phyloP scores from a whole-genome alignment of 2,888 invertebrate genomes.

The Drosophila kuntzei region DNA sequence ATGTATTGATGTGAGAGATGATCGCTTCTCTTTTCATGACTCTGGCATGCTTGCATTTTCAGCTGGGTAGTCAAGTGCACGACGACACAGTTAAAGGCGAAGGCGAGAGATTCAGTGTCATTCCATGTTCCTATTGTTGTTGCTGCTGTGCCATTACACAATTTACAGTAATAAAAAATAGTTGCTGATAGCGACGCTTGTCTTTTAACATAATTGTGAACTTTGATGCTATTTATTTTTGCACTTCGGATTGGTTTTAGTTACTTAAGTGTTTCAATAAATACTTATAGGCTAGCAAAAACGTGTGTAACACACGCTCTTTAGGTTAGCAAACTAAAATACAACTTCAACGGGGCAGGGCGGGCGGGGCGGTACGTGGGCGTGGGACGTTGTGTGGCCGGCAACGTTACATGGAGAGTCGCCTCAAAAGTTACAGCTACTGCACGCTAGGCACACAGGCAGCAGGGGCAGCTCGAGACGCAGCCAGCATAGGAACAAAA shows the following conservation, averaged over 20 bases:
- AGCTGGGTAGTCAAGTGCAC: slow-evolving; percentile 28
- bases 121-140: slow-evolving; percentile 28
- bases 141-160: slow-evolving; percentile 50
- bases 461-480: slow-evolving; percentile 37
- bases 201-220: slow-evolving; percentile 59
- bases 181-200: slow-evolving; percentile 41
- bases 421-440: slow-evolving; percentile 25
- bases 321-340: slow-evolving; percentile 80
- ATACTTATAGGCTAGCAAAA: slow-evolving; percentile 73
- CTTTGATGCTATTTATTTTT: slow-evolving; percentile 67
- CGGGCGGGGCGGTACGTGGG: slow-evolving; percentile 10
- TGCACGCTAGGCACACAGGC: slow-evolving; percentile 60
- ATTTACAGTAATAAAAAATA: slow-evolving; percentile 43
- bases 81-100: slow-evolving; percentile 18
- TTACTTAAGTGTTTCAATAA: slow-evolving; percentile 71
- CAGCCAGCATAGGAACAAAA: slow-evolving; percentile 67
- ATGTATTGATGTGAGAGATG: not conserved
- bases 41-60: slow-evolving; percentile 15
- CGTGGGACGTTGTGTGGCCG: slow-evolving; percentile 9
- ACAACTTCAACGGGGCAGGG: slow-evolving; percentile 57
- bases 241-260: slow-evolving; percentile 65
- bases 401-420: slow-evolving; percentile 15
- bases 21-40: slow-evolving; percentile 35
- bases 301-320: slow-evolving; percentile 69
- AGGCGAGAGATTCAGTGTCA: slow-evolving; percentile 41